Percentiles rank a stretch among this genome's conserved stretches.
Evolutionary conservation across 2,797 vertebrate species (phyloP).

Genomic region (Orestias chungarensis): DNA sequence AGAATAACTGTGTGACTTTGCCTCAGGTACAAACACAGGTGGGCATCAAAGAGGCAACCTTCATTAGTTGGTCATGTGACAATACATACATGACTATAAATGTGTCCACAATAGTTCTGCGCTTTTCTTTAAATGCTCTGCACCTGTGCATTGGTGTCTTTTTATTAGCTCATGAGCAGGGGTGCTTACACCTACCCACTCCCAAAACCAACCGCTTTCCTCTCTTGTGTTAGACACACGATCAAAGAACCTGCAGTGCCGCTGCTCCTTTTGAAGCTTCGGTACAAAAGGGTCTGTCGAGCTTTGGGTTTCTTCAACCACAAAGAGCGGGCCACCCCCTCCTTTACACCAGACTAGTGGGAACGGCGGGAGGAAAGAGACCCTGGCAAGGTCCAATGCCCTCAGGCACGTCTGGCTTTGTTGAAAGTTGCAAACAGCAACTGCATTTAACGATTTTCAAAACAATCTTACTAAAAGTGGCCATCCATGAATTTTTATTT

Average conservation of each 20-base stretch:
- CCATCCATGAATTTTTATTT: not conserved
- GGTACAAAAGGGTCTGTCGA: slow-evolving; percentile 67
- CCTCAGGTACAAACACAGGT: slow-evolving; percentile 60
- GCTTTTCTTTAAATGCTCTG: slow-evolving; percentile 31
- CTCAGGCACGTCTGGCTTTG: slow-evolving; percentile 37
- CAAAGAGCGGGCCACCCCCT: slow-evolving; percentile 51
- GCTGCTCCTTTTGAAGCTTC: slow-evolving; percentile 72
- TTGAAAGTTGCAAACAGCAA: slow-evolving; percentile 6
- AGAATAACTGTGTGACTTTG: slow-evolving; percentile 53
- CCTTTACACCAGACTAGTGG: slow-evolving; percentile 21
- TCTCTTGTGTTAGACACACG: slow-evolving; percentile 54
- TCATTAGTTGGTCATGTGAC: slow-evolving; percentile 35
- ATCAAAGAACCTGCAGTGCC: slow-evolving; percentile 74
- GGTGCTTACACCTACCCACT: slow-evolving; percentile 32
- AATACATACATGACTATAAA: slow-evolving; percentile 25
- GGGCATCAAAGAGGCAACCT: slow-evolving; percentile 62
- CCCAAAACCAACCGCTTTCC: slow-evolving; percentile 35
- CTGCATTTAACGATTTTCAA: slow-evolving; percentile 1
- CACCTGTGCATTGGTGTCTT: slow-evolving; percentile 61
- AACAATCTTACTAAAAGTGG: not conserved
- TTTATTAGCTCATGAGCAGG: slow-evolving; percentile 59
- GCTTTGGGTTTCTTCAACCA: slow-evolving; percentile 74
- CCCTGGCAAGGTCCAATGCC: slow-evolving; percentile 32
- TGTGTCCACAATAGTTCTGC: slow-evolving; percentile 20
- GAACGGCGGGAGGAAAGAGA: slow-evolving; percentile 20